Percentiles rank a stretch among this genome's conserved stretches.
Evolutionary conservation across 2,113 vertebrate genomes (phyloP).

Genomic region (Halichoerus grypus): DNA sequence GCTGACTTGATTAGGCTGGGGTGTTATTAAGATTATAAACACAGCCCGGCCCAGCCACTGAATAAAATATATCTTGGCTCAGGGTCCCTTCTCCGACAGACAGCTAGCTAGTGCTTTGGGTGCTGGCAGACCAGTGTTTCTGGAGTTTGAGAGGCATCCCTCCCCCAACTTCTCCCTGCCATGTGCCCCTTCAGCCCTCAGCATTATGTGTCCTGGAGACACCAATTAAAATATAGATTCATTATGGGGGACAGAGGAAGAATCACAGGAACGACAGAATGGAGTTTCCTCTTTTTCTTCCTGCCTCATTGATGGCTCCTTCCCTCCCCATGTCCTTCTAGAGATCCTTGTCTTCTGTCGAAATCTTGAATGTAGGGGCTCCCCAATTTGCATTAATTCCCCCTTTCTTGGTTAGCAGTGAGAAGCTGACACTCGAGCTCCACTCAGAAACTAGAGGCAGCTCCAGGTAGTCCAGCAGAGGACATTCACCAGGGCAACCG

Average conservation of each 20-base stretch:
- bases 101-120: neutral
- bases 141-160: neutral
- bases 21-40: constrained; percentile 77
- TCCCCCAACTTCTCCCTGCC: neutral
- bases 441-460: neutral
- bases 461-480: neutral
- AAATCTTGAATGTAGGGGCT: neutral
- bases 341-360: neutral
- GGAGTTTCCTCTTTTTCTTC: neutral
- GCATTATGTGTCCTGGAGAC: neutral
- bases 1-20: constrained; percentile 82
- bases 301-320: neutral
- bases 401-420: neutral
- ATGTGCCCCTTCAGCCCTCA: neutral
- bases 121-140: neutral
- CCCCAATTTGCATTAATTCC: neutral
- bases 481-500: neutral
- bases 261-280: neutral
- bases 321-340: neutral
- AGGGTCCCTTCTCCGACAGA: neutral
- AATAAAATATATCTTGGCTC: constrained; percentile 4
- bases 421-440: neutral
- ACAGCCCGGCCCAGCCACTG: neutral
- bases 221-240: neutral
- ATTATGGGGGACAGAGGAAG: neutral